Conservation (phyloP, 2,113 vertebrate species). For the Malaclemys terrapin region DNA sequence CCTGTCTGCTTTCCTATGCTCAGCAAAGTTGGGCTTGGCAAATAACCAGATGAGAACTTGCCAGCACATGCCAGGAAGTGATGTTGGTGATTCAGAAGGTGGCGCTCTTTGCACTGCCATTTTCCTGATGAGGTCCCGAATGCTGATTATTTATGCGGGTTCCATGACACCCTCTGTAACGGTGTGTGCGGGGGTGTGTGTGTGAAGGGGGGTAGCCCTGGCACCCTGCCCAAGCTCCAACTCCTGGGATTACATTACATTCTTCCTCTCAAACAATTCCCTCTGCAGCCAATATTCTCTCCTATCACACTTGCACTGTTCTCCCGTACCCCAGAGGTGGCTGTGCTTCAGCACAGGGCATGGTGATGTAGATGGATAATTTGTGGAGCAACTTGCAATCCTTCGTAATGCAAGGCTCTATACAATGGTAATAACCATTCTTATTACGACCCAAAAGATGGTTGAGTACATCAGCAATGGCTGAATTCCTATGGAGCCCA, state of each 20-base stretch:
- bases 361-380: constrained; percentile 4
- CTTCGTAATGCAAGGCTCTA: background rate
- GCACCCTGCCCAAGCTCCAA: background rate
- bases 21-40: background rate
- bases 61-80: background rate
- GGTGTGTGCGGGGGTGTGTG: too few species aligned
- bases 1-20: background rate
- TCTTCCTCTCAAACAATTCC: background rate
- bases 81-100: background rate
- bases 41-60: background rate
- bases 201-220: background rate
- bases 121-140: background rate
- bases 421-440: background rate
- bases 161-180: background rate
- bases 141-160: background rate
- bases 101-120: background rate
- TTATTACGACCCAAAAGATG: background rate
- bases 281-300: background rate
- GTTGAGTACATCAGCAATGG: too few species aligned
- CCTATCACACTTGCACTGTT: background rate
- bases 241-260: background rate
- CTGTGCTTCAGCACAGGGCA: background rate
- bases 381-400: background rate
- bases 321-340: background rate
- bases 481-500: background rate